phyloP scores from a whole-genome alignment of 2,113 vertebrate genomes.

The Thunnus thynnus region DNA sequence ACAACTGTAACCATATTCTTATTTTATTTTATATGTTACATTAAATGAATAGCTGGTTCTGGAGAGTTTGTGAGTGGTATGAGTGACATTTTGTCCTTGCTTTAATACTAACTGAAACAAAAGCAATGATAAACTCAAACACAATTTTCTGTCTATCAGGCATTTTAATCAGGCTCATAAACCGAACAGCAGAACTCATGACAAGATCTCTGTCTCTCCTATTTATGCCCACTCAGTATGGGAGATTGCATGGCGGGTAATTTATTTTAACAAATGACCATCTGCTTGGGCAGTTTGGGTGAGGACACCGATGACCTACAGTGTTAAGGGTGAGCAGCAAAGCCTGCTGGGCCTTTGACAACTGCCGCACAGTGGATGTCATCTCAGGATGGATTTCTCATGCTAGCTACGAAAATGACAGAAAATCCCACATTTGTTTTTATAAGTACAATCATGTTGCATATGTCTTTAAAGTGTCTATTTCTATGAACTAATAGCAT shows the following conservation, averaged over 20 bases:
- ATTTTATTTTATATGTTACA: too few species aligned
- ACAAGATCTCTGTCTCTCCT: background rate
- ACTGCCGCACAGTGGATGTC: background rate
- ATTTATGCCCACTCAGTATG: constrained; percentile 14
- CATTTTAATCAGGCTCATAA: constrained; percentile 27
- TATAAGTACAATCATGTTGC: background rate
- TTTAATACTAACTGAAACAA: too few species aligned
- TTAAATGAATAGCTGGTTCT: too few species aligned
- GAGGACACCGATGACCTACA: constrained; percentile 51
- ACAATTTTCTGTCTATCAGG: background rate
- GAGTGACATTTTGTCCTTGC: background rate
- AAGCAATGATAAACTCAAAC: too few species aligned
- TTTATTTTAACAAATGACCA: constrained; percentile 74
- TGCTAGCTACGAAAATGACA: background rate
- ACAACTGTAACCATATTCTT: too few species aligned
- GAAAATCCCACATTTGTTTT: background rate
- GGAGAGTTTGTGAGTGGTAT: too few species aligned
- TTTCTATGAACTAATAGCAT: constrained; percentile 36
- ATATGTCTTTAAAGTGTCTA: constrained; percentile 7
- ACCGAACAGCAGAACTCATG: constrained; percentile 48
- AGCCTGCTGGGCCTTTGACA: constrained; percentile 6
- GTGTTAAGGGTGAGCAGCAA: constrained; percentile 33
- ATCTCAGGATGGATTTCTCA: constrained; percentile 10
- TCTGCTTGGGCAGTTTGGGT: constrained; percentile 69
- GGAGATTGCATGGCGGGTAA: constrained; percentile 47